A percentile compares a stretch with the other conserved stretches of the same genome.
phyloP scores from a whole-genome alignment of 1,140 invertebrate genomes.

The Lepidurus couesii region DNA sequence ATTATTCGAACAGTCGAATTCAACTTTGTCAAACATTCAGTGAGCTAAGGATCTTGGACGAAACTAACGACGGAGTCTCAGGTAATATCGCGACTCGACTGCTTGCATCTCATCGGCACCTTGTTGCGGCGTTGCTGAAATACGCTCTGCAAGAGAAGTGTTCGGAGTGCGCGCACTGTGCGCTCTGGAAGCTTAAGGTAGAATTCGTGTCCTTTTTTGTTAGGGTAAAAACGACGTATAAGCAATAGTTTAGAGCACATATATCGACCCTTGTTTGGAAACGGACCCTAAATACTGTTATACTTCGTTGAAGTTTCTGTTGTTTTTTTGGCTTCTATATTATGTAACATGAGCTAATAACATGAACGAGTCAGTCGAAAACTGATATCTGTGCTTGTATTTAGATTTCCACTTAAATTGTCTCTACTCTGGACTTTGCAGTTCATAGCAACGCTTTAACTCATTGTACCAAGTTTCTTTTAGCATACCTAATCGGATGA shows the following conservation, averaged over 20 bases:
- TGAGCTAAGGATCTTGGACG: background rate
- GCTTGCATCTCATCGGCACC: background rate
- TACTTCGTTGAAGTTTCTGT: no score
- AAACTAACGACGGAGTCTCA: background rate
- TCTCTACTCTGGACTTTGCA: no score
- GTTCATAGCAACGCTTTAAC: no score
- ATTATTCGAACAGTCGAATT: background rate
- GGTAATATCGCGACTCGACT: conserved; percentile 7
- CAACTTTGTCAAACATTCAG: background rate
- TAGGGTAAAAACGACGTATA: background rate
- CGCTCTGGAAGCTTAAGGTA: background rate
- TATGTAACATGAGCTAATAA: no score
- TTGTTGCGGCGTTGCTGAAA: background rate
- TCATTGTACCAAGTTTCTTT: background rate
- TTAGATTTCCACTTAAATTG: no score
- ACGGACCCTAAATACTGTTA: no score
- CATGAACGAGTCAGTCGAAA: no score
- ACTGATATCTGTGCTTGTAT: no score
- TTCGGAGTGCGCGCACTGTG: background rate
- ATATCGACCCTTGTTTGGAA: background rate
- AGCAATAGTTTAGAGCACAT: background rate
- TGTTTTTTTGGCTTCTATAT: no score
- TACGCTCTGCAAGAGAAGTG: background rate
- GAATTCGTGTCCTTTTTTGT: background rate
- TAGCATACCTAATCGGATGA: background rate